Conservation (phyloP, 2,113 vertebrate genomes). For the Mormyrus lacerda region DNA sequence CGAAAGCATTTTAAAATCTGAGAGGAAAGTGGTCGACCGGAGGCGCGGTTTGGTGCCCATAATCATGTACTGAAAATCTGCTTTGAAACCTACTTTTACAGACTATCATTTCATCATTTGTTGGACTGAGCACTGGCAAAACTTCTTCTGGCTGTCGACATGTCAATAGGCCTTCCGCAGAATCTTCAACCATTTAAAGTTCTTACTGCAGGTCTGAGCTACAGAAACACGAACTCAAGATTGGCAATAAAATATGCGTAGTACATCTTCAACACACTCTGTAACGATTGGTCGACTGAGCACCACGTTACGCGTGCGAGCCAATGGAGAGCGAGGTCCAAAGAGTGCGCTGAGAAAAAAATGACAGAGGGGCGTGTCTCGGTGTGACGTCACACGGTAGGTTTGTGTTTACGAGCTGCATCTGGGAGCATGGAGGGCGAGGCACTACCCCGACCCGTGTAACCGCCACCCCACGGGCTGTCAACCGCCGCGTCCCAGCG, state of each 20-base stretch:
- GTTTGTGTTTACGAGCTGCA: neutral
- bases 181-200: neutral
- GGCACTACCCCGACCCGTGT: neutral
- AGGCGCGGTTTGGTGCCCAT: neutral
- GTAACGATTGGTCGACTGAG: neutral
- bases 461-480: neutral
- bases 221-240: neutral
- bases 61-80: neutral
- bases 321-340: neutral
- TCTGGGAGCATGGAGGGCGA: neutral
- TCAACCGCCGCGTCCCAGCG: constrained; percentile 26
- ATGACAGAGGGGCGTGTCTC: neutral
- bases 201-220: neutral
- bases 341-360: neutral
- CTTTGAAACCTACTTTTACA: neutral
- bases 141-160: neutral
- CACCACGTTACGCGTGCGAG: neutral
- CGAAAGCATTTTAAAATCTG: too few species aligned
- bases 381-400: constrained; percentile 27
- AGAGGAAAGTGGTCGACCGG: neutral
- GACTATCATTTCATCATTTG: neutral
- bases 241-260: neutral
- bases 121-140: neutral
- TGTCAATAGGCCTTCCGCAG: neutral
- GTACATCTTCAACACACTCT: neutral